Conservation (phyloP, 2,888 invertebrate species). For the Erebia aethiops region DNA sequence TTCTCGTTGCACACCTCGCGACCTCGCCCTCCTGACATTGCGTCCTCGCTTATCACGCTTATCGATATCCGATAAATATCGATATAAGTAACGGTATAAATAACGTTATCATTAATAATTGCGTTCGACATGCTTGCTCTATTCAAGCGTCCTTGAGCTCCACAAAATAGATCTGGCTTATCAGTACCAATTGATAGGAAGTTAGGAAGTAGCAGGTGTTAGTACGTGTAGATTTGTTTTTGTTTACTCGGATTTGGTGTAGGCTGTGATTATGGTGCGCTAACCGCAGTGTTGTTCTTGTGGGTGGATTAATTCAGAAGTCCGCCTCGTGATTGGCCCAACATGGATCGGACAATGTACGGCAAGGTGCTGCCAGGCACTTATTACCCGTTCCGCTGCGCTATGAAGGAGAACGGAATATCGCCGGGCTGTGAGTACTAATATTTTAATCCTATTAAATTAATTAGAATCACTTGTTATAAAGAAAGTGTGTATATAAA, state of each 20-base stretch:
- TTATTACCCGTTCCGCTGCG: conserved; percentile 93
- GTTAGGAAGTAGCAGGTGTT: conserved; percentile 18
- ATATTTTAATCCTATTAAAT: conserved; percentile 48
- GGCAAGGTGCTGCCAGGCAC: conserved; percentile 93
- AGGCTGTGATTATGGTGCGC: conserved; percentile 78
- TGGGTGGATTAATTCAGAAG: conserved; percentile 75
- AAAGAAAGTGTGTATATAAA: conserved; percentile 29
- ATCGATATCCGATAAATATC: conserved; percentile 60
- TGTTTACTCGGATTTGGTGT: conserved; percentile 61
- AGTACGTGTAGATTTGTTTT: conserved; percentile 16
- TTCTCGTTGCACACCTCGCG: conserved; percentile 55
- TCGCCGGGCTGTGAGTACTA: conserved; percentile 92
- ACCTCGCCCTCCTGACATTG: conserved; percentile 44
- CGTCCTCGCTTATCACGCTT: conserved; percentile 65
- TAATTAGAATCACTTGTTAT: not conserved
- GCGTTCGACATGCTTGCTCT: conserved; percentile 42
- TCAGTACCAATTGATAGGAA: conserved; percentile 21
- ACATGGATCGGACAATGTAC: conserved; percentile 95
- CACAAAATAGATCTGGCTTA: conserved; percentile 29
- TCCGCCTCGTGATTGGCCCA: conserved; percentile 69
- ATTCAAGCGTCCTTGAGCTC: conserved; percentile 52
- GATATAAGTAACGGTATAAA: conserved; percentile 56
- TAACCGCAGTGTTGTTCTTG: conserved; percentile 65
- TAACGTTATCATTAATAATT: conserved; percentile 40
- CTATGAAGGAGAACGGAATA: conserved; percentile 90